Evolutionary conservation across 2,888 invertebrate species (phyloP).

Genomic region (Atrina japonica): DNA sequence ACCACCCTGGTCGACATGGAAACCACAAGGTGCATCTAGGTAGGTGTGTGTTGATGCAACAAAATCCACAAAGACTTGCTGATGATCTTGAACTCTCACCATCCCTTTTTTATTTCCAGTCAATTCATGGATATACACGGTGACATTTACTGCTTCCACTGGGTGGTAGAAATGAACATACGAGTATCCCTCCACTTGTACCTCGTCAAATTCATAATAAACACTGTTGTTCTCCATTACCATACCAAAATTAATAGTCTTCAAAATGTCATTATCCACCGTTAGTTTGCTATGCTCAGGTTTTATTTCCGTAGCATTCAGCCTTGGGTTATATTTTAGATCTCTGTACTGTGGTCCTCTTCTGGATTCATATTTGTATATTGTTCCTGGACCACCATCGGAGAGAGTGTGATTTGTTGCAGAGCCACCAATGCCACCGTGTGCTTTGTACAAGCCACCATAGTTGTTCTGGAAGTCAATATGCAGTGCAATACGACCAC

Average conservation of each 20-base stretch:
- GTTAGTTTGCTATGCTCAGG: slow-evolving; percentile 67
- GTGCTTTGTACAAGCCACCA: slow-evolving; percentile 61
- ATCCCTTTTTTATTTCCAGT: slow-evolving; percentile 69
- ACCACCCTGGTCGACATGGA: slow-evolving; percentile 66
- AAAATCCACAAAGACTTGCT: slow-evolving; percentile 62
- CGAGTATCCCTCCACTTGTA: slow-evolving; percentile 64
- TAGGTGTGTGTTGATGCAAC: slow-evolving; percentile 70
- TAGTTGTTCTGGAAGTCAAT: slow-evolving; percentile 59
- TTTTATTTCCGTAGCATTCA: slow-evolving; percentile 58
- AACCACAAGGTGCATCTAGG: slow-evolving; percentile 68
- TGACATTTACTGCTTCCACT: slow-evolving; percentile 48
- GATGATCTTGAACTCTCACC: slow-evolving; percentile 60
- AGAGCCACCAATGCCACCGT: slow-evolving; percentile 56
- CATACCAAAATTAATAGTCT: slow-evolving; percentile 63
- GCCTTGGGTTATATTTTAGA: slow-evolving; percentile 67
- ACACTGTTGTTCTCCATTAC: slow-evolving; percentile 63
- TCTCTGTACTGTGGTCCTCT: slow-evolving; percentile 70
- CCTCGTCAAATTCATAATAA: slow-evolving; percentile 68
- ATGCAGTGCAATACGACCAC: slow-evolving; percentile 66
- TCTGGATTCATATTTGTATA: slow-evolving; percentile 69
- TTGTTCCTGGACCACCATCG: slow-evolving; percentile 68
- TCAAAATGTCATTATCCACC: slow-evolving; percentile 57
- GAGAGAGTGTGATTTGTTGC: slow-evolving; percentile 33
- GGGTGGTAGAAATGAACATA: slow-evolving; percentile 72
- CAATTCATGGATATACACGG: slow-evolving; percentile 63